Evolutionary conservation across 1,140 invertebrate species (phyloP), one percentile per base, ranked within the genome.

Genomic region (Penaeus japonicus): DNA sequence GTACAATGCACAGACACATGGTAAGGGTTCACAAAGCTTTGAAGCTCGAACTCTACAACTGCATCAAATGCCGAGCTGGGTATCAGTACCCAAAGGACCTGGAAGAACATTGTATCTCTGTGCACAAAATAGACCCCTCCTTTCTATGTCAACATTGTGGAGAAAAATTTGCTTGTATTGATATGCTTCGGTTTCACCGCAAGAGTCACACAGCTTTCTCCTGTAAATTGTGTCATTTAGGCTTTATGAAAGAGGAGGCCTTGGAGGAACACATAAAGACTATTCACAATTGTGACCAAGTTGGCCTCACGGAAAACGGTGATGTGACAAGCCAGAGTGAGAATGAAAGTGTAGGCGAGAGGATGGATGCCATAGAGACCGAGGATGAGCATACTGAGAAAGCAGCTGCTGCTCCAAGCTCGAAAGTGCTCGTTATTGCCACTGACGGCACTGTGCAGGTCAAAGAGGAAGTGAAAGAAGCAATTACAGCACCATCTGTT

Each of bases 171-270:
- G 85, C 87, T 32, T 88, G 88, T 24, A n/a, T 81, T 15, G 73
- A 84, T 4, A 90, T 90, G 90, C 55, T 89, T 32, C 75, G 89
- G 18, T 90, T 88, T 80, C 90, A 90, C 47, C 80, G 85, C 27
- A 84, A 83, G 7, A 88, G 57, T 30, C 90, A 90, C 35, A 85
- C 75, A 53, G 82, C 90, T 47, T 90, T 85, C 70, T 83, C 84
- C 18, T 90, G 90, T 54, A 73, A 85, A 54, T 30, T 89, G 27
- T 90, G 90, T 73, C 89, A 89, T 65, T 79, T 89, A 24, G 90
- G 90, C 39, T 90, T 90, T 55, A 90, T 89, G 84, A 90, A 90
- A 35, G 84, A 85, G 24, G 90, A 90, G 53, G 82, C 82, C 10
- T 70, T 88, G 27, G 85, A 90, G 30, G 83, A 89, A 65, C 90